These are phyloP conservation scores for Lamellibrachia luymesi DNA, from an alignment of 1,140 invertebrate species.

Conservation along the genomic window DNA sequence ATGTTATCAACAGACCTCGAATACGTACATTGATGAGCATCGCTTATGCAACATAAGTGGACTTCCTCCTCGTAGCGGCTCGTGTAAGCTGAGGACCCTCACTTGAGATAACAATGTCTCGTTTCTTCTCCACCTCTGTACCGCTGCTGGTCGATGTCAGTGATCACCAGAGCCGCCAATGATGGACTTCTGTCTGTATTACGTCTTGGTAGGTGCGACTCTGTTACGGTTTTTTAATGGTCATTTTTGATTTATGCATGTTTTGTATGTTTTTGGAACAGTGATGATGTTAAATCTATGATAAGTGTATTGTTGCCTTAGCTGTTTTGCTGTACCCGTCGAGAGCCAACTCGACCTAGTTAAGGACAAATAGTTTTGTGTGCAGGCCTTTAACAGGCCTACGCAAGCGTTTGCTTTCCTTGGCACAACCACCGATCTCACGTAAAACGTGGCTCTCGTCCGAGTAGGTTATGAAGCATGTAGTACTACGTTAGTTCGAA, in stretches of 20 bases:
- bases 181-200: neutral
- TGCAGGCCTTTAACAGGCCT: neutral
- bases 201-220: neutral
- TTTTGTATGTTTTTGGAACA: neutral
- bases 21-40: neutral
- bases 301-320: neutral
- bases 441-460: no score
- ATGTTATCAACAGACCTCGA: neutral
- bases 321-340: neutral
- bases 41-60: neutral
- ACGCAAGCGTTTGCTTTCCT: no score
- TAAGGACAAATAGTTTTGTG: neutral
- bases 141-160: neutral
- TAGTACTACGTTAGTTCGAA: no score
- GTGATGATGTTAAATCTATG: neutral
- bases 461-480: no score
- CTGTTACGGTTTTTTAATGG: neutral
- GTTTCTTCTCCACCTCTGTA: neutral
- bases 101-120: neutral
- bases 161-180: neutral
- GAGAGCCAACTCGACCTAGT: neutral
- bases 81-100: neutral
- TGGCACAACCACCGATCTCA: no score
- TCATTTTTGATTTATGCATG: neutral
- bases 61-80: neutral